Evolutionary conservation across 2,888 invertebrate species (phyloP), one percentile per base, ranked within the genome.

Genomic region (Congeria kusceri): DNA sequence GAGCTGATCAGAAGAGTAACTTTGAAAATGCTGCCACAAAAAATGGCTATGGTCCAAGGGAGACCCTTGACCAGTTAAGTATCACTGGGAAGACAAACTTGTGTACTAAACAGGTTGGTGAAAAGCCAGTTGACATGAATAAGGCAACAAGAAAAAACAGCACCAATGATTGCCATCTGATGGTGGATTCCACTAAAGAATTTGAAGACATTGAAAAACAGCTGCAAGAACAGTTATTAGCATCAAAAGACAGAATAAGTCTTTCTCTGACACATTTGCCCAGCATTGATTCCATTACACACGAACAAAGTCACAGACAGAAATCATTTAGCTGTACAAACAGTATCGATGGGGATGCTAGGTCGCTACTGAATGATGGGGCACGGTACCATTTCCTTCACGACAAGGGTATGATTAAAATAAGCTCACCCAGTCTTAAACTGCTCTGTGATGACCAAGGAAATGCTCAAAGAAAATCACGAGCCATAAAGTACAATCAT

Each of bases 361-460:
- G 68, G 28, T 73, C 80, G 32, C 23, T 69, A 1, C 63, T 66
- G 18, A 78, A 70, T 29, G 70, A 76, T 18, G 79, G 67, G 61
- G 79, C 83, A 29, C 73, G 71, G 32, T 83, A 83, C 57, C 83
- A 83, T 62, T 83, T 83, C 58, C 71, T 83, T 4, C 66, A 83
- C 62, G 83, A 83, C 3, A 83, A 83, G 67, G 83, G 83, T 5
- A 83, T 83, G 83, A 72, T 77, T 7, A 83, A 83, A 47, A 83
- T 83, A n/a, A 70, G 80, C 39, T 83, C 83, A 7, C 83, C 83
- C n/a, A 74, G 79, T 49, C 53, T 83, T 20, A 77, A 74, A 56
- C 28, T 83, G 0, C 49, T 83, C 15, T 44, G 44, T 44, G 59
- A 56, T 11, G 39, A 39, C 9, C 39, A 39, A 25, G 77, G 77